Conservation (phyloP, 2,113 vertebrate genomes). For the Cinclus mexicanus region DNA sequence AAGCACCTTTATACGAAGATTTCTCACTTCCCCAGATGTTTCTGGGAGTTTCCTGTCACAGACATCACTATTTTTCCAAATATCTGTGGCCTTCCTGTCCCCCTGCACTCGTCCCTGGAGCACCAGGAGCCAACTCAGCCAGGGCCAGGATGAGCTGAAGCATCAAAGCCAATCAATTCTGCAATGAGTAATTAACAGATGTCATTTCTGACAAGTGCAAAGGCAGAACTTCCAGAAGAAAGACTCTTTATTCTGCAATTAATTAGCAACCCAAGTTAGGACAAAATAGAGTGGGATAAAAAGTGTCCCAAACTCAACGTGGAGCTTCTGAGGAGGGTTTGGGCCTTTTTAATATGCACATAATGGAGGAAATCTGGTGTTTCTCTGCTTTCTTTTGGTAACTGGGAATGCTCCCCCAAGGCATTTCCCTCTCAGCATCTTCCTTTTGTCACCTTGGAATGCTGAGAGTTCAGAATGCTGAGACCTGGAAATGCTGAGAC, state of each 20-base stretch:
- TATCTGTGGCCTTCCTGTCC: neutral
- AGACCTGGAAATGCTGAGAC: neutral
- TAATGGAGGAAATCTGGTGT: neutral
- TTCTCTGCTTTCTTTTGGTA: neutral
- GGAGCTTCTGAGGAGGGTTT: neutral
- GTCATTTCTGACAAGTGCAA: neutral
- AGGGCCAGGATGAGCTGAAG: neutral
- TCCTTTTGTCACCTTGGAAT: neutral
- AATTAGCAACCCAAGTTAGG: neutral
- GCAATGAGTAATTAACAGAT: neutral
- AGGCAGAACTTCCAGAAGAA: neutral
- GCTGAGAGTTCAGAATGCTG: neutral
- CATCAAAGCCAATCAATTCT: neutral
- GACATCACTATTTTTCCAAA: accelerated
- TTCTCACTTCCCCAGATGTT: neutral
- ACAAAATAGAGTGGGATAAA: neutral
- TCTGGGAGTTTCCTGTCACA: neutral
- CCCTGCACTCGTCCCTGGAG: accelerated
- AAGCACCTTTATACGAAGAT: neutral
- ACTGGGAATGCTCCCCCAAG: neutral
- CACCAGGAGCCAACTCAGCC: neutral
- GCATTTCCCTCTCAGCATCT: neutral
- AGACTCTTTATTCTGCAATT: neutral
- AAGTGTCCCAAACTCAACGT: neutral
- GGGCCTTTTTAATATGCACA: neutral